Evolutionary conservation across 2,113 vertebrate genomes (phyloP), one percentile per base, ranked within the genome.

Genomic region (Pogona vitticeps): DNA sequence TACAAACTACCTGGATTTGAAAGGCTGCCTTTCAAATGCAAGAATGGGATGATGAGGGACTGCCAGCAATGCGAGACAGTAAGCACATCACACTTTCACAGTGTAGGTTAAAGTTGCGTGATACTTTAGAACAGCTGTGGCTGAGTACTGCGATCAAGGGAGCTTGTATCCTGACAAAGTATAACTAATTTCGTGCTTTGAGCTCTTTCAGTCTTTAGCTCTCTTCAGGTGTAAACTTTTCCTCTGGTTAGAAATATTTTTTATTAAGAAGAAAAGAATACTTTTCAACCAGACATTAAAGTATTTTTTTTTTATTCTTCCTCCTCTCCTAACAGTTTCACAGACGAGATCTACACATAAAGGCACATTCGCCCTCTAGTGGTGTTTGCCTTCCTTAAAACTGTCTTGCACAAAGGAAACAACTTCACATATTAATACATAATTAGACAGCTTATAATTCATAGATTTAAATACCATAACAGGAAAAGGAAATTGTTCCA

Each of bases 21-120:
- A 97, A 96, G 95, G 93, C 86, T 94, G 96, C 95, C 46, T 95
- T 96, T 95, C 95, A 96, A 96, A 95, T 94, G 94, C 93, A 96
- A 93, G 92, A 96, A 95, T 92, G 93, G 93, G 94, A 93, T 92
- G 95, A 96, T 95, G 93, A 94, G 95, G 94, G 88, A 95, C 90
- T 96, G 94, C 95, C 92, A 95, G 91, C 91, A 93, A 96, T 94
- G 96, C 94, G 91, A 91, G 95, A 96, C 88, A 96, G 94, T 93
- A 94, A 90, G 94, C 94, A 95, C 96, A 93, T 95, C 95, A 96
- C 92, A 88, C 92, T 94, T 94, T 90, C 94, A 92, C 90, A 95
- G 88, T 95, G 95, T 92, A 95, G 95, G 95, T 94, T 89, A 93
- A 95, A 96, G 87, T 95, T 46, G 93, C 91, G 89, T 93, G 90